These are phyloP conservation scores for Enteromius viviparus DNA, from an alignment of 2,797 vertebrate species.

Conservation along the genomic window DNA sequence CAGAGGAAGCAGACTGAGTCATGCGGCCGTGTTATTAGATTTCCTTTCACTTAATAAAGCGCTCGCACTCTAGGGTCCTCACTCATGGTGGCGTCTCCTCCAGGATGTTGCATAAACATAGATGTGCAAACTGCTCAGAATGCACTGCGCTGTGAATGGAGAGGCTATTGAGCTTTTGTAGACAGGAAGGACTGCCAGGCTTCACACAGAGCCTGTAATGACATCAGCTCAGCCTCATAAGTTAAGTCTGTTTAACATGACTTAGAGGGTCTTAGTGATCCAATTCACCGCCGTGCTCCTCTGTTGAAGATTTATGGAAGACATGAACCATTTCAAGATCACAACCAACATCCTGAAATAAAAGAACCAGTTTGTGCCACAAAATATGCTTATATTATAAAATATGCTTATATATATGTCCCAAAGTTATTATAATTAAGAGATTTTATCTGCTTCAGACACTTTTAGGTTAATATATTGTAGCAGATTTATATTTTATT, in stretches of 20 bases:
- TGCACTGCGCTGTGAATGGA: slow-evolving; percentile 61
- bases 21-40: slow-evolving; percentile 52
- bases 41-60: slow-evolving; percentile 64
- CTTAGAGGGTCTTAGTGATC: slow-evolving; percentile 40
- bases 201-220: slow-evolving; percentile 63
- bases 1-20: slow-evolving; percentile 27
- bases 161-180: slow-evolving; percentile 66
- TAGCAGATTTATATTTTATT: background rate
- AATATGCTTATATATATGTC: background rate
- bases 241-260: slow-evolving; percentile 43
- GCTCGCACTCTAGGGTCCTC: slow-evolving; percentile 33
- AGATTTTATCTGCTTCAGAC: too few relatives aligned
- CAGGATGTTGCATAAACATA: slow-evolving; percentile 63
- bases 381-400: background rate
- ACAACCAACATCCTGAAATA: background rate
- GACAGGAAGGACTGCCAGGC: slow-evolving; percentile 63
- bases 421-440: too few relatives aligned
- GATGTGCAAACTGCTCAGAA: slow-evolving; percentile 65
- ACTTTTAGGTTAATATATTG: background rate
- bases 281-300: too few relatives aligned
- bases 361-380: background rate
- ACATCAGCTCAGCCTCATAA: slow-evolving; percentile 66
- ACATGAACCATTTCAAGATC: background rate
- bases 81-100: slow-evolving; percentile 27
- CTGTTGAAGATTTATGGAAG: background rate